phyloP scores from a whole-genome alignment of 2,888 invertebrate species.

The Reticulitermes lucifugus region DNA sequence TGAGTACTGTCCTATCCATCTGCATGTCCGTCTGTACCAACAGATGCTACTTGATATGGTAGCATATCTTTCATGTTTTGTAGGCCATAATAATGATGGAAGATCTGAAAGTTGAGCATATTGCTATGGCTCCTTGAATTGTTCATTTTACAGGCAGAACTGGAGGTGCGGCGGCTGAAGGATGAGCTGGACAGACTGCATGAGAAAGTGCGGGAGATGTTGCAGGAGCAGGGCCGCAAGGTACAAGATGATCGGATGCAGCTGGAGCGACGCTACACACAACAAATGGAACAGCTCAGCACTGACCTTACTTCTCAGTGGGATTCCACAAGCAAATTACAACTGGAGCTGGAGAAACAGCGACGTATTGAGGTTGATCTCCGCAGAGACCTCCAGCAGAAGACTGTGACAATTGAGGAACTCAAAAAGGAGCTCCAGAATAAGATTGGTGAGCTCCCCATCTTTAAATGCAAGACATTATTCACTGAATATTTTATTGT shows the following conservation, averaged over 20 bases:
- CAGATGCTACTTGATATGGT: no score
- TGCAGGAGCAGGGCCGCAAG: constrained; percentile 74
- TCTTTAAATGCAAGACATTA: background rate
- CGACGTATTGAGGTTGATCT: constrained; percentile 81
- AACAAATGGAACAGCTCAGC: constrained; percentile 82
- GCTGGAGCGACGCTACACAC: constrained; percentile 65
- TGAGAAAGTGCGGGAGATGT: constrained; percentile 78
- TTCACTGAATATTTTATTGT: no score
- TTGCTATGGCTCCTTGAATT: background rate
- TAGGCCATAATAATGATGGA: no score
- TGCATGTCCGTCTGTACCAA: no score
- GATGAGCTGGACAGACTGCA: constrained; percentile 84
- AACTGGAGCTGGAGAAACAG: constrained; percentile 82
- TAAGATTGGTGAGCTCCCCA: constrained; percentile 72
- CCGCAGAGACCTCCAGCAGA: constrained; percentile 81
- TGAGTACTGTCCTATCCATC: no score
- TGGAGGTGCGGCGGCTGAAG: constrained; percentile 79
- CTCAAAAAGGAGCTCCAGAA: constrained; percentile 82
- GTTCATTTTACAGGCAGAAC: constrained; percentile 70
- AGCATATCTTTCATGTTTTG: no score
- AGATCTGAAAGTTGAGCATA: background rate
- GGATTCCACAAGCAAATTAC: constrained; percentile 81
- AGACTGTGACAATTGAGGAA: constrained; percentile 80
- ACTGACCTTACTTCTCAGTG: constrained; percentile 84
- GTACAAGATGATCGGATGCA: constrained; percentile 55